Evolutionary conservation across 2,113 vertebrate genomes (phyloP).

Genomic region (Nycticryphes semicollaris): DNA sequence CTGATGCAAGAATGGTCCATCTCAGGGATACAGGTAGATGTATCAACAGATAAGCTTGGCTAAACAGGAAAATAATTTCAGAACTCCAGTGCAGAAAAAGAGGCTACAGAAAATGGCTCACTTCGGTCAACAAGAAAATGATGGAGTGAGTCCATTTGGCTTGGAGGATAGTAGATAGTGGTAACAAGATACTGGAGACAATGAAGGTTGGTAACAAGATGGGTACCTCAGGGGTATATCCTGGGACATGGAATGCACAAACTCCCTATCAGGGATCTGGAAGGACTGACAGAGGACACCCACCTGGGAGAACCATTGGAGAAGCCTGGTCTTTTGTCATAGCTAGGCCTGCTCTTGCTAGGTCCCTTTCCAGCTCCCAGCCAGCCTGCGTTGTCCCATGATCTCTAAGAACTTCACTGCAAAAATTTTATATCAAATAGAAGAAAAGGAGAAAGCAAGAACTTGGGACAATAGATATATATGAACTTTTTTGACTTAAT

Average conservation of each 20-base stretch:
- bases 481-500: neutral
- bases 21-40: neutral
- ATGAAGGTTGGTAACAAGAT: neutral
- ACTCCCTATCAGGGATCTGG: neutral
- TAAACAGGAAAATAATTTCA: neutral
- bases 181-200: neutral
- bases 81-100: neutral
- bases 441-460: neutral
- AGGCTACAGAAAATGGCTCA: neutral
- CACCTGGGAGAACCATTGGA: neutral
- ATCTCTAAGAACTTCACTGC: neutral
- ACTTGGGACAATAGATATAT: neutral
- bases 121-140: neutral
- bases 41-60: neutral
- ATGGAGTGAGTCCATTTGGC: accelerated
- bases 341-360: neutral
- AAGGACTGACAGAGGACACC: neutral
- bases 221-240: neutral
- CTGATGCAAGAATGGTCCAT: neutral
- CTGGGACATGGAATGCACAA: neutral
- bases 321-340: accelerated
- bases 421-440: neutral
- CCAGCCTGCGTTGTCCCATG: neutral
- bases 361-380: neutral
- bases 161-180: neutral